Base-by-base conservation (phyloP, 2,888 invertebrate genomes). In the Drosophila ezoana region DNA sequence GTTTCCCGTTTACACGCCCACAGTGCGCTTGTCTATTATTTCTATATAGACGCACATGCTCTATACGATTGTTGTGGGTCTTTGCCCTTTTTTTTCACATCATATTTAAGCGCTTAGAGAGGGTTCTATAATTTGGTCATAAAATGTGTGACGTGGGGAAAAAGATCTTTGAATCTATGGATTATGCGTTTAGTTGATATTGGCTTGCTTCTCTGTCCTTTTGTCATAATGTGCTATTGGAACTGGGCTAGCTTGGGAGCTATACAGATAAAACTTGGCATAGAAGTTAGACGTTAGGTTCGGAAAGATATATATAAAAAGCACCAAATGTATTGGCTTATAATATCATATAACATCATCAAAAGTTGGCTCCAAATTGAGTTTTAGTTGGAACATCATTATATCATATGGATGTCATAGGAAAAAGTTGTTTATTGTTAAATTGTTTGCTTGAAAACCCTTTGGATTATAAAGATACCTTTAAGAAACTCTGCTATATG, bases 11-110 rank as follows among this genome's bases (percentile, higher is more conserved):
- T 54, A 47, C 28, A 32, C 45, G 41, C 64, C 38, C 47, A 23
- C 23, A 23, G 5, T 4, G 23, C 5, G 32, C 49, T 28, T 72
- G 57, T 66, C 58, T 59, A 67, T 65, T 64, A 65, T 67, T 65
- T 18, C 38, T 18, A 43, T 10, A 44, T 16, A 20, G 43, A 20
- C 14, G 8, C 11, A 43, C 23, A 23, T 20, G 35, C 18, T 20
- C 35, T 49, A 38, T 35, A 28, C 28, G 52, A 52, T 28, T 32
- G 28, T 51, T 48, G 48, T 28, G 40, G 18, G 37, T 59, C 35
- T 37, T 13, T 28, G 35, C 14, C 8, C 37, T 45, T 11, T 59
- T 44, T 38, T 44, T 44, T 35, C 61, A 51, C 49, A 45, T 63
- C 49, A 63, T 61, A 63, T 61, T 49, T 51, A 61, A 51, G 37